phyloP scores from a whole-genome alignment of 2,797 vertebrate species.

The Pseudochaenichthys georgianus region DNA sequence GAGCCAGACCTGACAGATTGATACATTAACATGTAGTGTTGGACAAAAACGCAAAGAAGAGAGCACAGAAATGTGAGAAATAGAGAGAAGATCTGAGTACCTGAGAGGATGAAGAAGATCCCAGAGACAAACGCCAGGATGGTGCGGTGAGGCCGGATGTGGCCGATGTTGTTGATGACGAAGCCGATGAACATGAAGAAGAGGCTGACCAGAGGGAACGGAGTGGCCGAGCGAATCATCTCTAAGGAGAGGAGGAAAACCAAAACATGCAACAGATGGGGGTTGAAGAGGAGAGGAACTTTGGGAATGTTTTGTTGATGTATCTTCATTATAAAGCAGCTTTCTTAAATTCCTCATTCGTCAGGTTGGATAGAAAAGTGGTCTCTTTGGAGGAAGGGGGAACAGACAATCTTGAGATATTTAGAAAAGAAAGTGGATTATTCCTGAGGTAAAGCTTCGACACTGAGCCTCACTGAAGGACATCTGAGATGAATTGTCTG shows the following conservation, averaged over 20 bases:
- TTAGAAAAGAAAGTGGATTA: slow-evolving; percentile 18
- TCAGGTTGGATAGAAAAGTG: neutral
- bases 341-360: neutral
- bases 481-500: neutral
- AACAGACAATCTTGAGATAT: slow-evolving; percentile 1
- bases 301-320: neutral
- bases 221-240: slow-evolving; percentile 96
- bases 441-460: slow-evolving; percentile 16
- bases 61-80: neutral
- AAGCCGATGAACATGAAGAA: slow-evolving; percentile 98
- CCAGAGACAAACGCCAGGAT: slow-evolving; percentile 96
- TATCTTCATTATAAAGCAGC: too few species aligned
- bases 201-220: slow-evolving; percentile 95
- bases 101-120: slow-evolving; percentile 97
- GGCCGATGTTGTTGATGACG: slow-evolving; percentile 94
- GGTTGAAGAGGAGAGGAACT: neutral
- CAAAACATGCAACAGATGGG: neutral
- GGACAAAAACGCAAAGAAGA: neutral
- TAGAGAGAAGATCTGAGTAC: slow-evolving; percentile 61
- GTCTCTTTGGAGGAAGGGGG: neutral
- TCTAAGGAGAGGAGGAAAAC: slow-evolving; percentile 77
- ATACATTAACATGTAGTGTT: neutral
- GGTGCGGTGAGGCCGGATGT: slow-evolving; percentile 92
- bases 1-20: slow-evolving; percentile 79
- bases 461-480: slow-evolving; percentile 23